Evolutionary conservation across 2,888 invertebrate species (phyloP).

Genomic region (Nemapogon koenigi): DNA sequence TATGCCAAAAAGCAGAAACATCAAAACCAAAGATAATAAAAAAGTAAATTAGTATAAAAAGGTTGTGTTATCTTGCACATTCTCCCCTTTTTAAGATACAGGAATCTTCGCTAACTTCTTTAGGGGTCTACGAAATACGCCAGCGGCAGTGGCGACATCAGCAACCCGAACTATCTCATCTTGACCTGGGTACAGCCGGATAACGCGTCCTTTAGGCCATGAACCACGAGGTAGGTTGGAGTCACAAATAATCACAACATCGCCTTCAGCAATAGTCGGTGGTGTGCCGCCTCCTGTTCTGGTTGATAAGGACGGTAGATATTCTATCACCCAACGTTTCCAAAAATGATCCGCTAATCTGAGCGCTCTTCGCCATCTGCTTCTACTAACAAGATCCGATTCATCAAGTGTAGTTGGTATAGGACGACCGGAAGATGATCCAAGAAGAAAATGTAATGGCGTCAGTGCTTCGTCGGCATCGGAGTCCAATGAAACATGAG

Average conservation of each 20-base stretch:
- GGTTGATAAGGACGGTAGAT: slow-evolving; percentile 2
- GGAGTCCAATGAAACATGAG: too few relatives aligned
- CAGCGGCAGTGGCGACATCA: neutral
- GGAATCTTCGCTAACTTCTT: neutral
- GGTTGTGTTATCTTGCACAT: too few relatives aligned
- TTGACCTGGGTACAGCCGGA: neutral
- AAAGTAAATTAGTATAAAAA: too few relatives aligned
- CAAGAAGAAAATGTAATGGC: neutral
- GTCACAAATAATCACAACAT: slow-evolving; percentile 1
- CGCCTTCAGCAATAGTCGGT: neutral
- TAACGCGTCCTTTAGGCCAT: neutral
- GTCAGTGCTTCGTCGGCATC: neutral
- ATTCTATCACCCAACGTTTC: slow-evolving; percentile 9
- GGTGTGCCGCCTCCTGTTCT: neutral
- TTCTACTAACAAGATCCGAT: slow-evolving; percentile 6
- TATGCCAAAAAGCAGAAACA: too few relatives aligned
- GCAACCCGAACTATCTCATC: neutral
- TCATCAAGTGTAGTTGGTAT: neutral
- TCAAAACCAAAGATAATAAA: too few relatives aligned
- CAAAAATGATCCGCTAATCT: slow-evolving; percentile 11
- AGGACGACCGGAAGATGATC: neutral
- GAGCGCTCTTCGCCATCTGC: slow-evolving; percentile 9
- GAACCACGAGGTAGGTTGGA: neutral
- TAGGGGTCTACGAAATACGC: neutral
- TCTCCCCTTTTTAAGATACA: neutral